Base-by-base conservation (phyloP, 2,797 vertebrate genomes). In the Labroides dimidiatus region DNA sequence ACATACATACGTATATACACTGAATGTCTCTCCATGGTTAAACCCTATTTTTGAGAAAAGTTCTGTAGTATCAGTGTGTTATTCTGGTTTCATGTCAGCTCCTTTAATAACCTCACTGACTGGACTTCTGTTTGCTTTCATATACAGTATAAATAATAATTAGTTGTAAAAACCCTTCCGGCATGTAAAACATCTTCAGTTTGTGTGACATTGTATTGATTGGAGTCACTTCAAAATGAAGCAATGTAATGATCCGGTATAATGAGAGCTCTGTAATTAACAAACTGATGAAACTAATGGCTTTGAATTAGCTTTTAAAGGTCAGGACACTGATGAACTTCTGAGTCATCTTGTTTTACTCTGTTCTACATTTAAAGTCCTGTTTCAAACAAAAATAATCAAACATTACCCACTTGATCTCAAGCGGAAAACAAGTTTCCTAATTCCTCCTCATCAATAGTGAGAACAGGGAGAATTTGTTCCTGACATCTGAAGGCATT, bases 231-330 rank as follows among this genome's bases (percentile, higher is more conserved):
- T 69, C 77, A 81, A 77, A 76, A 64, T 74, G 24, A 80, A 73
- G 71, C 77, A 61, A 80, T 69, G 61, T 79, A 88, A 82, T 50
- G 72, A 84, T 73, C 41, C 23, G 1, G 71, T 51, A 63, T 81
- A 73, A 88, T 77, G 77, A 80, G 80, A 63, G 71, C 68, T 58
- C 63, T 60, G 77, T 80, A 85, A 91, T 87, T 84, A 87, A 78
- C 66, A 33, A 33, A 81, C 47, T 13, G 37, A 64, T 48, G 44
- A 64, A 82, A 66, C 3, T 44, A 74, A 81, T 49, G 48, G 63
- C 21, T 4, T 44, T 68, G 52, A 65, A 81, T 80, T 51, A 68
- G 59, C 50, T 47, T n/a, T 53, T 63, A 86, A 90, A 90, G 80
- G 76, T 86, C 84, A 84, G 67, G 23, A 33, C 19, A 1, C 61